Conservation (phyloP, 2,888 invertebrate genomes). For the Colletes collaris region DNA sequence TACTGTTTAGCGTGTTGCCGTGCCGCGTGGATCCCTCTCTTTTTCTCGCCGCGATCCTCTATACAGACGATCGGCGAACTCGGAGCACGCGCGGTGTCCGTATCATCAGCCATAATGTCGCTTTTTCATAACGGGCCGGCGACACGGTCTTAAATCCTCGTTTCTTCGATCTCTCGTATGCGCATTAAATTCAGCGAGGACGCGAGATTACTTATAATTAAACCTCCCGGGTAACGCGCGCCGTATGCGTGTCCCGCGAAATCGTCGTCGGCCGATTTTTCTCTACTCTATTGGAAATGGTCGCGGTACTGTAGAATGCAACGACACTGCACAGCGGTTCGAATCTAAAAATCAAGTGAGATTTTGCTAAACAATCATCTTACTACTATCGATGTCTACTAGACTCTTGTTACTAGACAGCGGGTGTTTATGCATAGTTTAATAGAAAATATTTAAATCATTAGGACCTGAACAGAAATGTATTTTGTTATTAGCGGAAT, state of each 20-base stretch:
- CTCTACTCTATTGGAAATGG: no score
- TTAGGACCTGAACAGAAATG: no score
- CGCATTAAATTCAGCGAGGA: slow-evolving; percentile 61
- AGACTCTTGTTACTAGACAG: no score
- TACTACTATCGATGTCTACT: no score
- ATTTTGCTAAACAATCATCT: no score
- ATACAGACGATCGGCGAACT: not conserved
- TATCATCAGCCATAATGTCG: slow-evolving; percentile 61
- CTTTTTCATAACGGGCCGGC: slow-evolving; percentile 57
- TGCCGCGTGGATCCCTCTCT: slow-evolving; percentile 16
- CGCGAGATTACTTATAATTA: slow-evolving; percentile 62
- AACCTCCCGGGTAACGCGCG: slow-evolving; percentile 45
- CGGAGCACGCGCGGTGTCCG: not conserved
- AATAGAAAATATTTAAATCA: no score
- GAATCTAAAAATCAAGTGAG: no score
- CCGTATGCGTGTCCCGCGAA: slow-evolving; percentile 20
- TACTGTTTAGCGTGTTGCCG: slow-evolving; percentile 54
- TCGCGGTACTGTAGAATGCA: no score
- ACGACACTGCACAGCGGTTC: no score
- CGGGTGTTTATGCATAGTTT: no score
- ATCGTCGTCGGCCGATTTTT: slow-evolving; percentile 13
- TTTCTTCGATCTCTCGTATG: slow-evolving; percentile 45
- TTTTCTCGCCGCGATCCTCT: not conserved
- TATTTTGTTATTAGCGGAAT: no score
- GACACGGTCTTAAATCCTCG: slow-evolving; percentile 59